phyloP scores from a whole-genome alignment of 2,888 invertebrate species.

The Corythucha ciliata region DNA sequence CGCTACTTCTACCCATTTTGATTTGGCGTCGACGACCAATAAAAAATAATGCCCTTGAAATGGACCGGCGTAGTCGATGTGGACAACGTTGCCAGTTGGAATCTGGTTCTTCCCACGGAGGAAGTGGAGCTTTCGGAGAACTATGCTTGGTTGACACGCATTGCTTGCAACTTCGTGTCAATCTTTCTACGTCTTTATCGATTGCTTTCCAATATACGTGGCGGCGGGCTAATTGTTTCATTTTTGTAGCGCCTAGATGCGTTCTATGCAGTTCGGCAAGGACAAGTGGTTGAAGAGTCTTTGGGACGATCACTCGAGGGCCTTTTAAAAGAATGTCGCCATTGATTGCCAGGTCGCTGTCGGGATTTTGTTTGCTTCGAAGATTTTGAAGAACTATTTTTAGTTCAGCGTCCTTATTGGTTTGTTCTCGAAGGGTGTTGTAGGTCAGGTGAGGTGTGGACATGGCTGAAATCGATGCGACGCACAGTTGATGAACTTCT shows the following conservation, averaged over 20 bases:
- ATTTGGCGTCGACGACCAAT: constrained; percentile 34
- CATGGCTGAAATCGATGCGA: constrained; percentile 1
- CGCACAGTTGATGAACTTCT: background rate
- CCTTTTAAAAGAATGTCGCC: constrained; percentile 22
- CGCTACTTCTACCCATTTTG: constrained; percentile 33
- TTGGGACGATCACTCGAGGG: constrained; percentile 29
- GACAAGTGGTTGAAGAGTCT: constrained; percentile 25
- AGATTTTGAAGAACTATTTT: constrained; percentile 10
- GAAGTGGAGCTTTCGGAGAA: constrained; percentile 5
- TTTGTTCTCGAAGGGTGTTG: background rate
- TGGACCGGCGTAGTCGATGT: constrained; percentile 11
- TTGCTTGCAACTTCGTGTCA: constrained; percentile 32
- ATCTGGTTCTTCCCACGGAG: constrained; percentile 10
- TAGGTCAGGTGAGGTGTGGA: constrained; percentile 1
- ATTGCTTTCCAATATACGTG: constrained; percentile 36
- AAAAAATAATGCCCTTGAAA: constrained; percentile 26
- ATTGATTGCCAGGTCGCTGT: background rate
- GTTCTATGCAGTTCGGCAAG: constrained; percentile 34
- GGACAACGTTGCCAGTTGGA: constrained; percentile 4
- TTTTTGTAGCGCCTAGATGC: constrained; percentile 35
- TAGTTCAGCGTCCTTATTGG: background rate
- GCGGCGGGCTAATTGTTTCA: constrained; percentile 36
- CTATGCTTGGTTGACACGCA: constrained; percentile 22
- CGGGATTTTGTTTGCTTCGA: background rate
- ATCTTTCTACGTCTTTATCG: constrained; percentile 34